Evolutionary conservation across 1,140 invertebrate species (phyloP).

Genomic region (Caenorhabditis tropicalis): DNA sequence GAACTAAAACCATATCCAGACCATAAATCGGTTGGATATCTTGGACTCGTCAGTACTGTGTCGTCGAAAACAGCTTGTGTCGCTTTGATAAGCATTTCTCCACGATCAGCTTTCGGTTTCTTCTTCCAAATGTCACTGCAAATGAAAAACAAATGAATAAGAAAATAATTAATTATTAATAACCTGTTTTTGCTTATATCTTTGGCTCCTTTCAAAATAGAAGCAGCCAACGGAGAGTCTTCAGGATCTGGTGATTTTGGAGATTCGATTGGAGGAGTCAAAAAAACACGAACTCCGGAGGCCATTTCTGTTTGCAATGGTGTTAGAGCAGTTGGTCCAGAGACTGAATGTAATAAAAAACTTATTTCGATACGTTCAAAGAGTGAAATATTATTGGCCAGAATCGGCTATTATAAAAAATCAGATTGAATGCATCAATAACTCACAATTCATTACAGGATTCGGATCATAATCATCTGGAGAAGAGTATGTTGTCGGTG

Average conservation of each 20-base stretch:
- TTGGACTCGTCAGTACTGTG: not conserved
- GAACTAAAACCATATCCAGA: constrained; percentile 66
- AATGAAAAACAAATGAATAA: not conserved
- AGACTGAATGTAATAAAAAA: not conserved
- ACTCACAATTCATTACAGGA: constrained; percentile 4
- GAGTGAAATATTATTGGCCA: no score
- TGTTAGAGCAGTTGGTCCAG: not conserved
- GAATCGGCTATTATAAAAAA: no score
- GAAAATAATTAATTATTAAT: not conserved
- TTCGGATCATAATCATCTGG: constrained; percentile 31
- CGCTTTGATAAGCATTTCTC: constrained; percentile 66
- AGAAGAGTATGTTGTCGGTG: constrained; percentile 14
- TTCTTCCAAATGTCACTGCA: constrained; percentile 64
- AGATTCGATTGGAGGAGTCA: constrained; percentile 28
- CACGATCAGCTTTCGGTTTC: constrained; percentile 58
- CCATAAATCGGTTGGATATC: constrained; percentile 67
- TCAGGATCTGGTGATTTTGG: constrained; percentile 62
- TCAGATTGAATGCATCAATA: not conserved
- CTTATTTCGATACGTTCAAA: no score
- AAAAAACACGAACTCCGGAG: constrained; percentile 3
- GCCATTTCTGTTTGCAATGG: constrained; percentile 21
- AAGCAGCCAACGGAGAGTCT: constrained; percentile 69
- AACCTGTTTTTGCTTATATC: constrained; percentile 64
- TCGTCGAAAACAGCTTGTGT: constrained; percentile 41
- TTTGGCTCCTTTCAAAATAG: constrained; percentile 65